These are phyloP conservation scores for Drosophila koepferae DNA, from an alignment of 2,888 invertebrate species.

Conservation along the genomic window DNA sequence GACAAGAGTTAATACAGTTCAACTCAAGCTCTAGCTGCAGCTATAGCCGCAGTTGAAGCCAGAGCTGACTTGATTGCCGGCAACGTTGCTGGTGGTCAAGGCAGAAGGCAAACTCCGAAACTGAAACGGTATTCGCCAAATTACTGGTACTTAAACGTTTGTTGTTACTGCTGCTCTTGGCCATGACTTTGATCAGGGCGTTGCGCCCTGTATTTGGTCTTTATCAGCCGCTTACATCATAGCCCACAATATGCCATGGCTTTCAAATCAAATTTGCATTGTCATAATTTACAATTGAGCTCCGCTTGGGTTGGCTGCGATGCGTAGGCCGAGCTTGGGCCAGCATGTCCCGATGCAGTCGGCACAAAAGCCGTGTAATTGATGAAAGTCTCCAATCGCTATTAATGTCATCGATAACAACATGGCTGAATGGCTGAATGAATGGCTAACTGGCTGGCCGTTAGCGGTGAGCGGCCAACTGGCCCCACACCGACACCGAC, in stretches of 20 bases:
- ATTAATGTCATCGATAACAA: constrained; percentile 80
- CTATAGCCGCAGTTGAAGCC: background rate
- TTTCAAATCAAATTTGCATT: constrained; percentile 78
- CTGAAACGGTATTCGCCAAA: constrained; percentile 75
- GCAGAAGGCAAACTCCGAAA: constrained; percentile 46
- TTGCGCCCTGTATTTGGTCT: constrained; percentile 35
- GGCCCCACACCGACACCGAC: constrained; percentile 25
- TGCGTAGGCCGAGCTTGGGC: constrained; percentile 69
- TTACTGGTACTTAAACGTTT: constrained; percentile 70
- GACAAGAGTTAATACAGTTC: constrained; percentile 77
- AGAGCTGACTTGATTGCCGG: constrained; percentile 68
- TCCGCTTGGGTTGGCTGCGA: constrained; percentile 15
- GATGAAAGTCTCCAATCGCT: constrained; percentile 80
- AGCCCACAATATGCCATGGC: constrained; percentile 52
- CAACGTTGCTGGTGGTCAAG: constrained; percentile 75
- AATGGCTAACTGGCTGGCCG: constrained; percentile 29
- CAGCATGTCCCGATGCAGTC: constrained; percentile 41
- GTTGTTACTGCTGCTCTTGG: constrained; percentile 20
- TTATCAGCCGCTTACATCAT: constrained; percentile 74
- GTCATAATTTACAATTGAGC: constrained; percentile 78
- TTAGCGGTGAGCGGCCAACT: constrained; percentile 26
- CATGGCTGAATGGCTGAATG: constrained; percentile 17
- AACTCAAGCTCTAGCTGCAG: constrained; percentile 57
- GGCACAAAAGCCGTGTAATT: constrained; percentile 65
- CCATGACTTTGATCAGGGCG: constrained; percentile 71